A percentile compares a stretch with the other conserved stretches of the same genome.
Evolutionary conservation across 2,888 invertebrate genomes (phyloP).

Genomic region (Lypha dubia): DNA sequence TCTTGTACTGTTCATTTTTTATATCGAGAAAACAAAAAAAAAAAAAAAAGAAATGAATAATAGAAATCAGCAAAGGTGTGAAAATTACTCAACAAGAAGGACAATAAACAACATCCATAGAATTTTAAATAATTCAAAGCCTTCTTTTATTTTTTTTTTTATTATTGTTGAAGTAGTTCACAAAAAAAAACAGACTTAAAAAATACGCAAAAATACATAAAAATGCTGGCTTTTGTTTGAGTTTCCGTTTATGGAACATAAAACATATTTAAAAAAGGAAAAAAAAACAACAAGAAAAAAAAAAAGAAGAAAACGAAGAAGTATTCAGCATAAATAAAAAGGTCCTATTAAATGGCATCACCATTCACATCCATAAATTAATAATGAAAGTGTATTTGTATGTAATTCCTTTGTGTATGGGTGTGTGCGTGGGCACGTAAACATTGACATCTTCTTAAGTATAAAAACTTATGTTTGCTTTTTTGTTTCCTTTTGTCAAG

Average conservation of each 20-base stretch:
- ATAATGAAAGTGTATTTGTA: slow-evolving; percentile 15
- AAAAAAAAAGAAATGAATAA: slow-evolving; percentile 2
- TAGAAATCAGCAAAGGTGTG: slow-evolving; percentile 66
- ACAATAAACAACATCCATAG: slow-evolving; percentile 43
- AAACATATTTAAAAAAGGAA: slow-evolving; percentile 38
- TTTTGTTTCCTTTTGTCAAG: slow-evolving; percentile 36
- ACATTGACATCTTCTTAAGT: slow-evolving; percentile 62
- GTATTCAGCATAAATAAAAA: slow-evolving; percentile 41
- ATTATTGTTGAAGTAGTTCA: slow-evolving; percentile 41
- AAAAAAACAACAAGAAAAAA: too few species aligned
- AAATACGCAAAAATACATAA: slow-evolving; percentile 40
- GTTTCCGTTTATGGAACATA: slow-evolving; percentile 65
- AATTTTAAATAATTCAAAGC: slow-evolving; percentile 49
- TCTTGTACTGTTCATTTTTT: slow-evolving; percentile 7
- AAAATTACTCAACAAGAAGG: slow-evolving; percentile 65
- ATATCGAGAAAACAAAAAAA: not conserved
- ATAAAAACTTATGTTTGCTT: slow-evolving; percentile 9
- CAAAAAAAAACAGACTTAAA: slow-evolving; percentile 25
- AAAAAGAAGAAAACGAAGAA: too few species aligned
- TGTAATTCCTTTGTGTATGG: too few species aligned
- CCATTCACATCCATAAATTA: too few species aligned
- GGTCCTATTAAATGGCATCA: slow-evolving; percentile 43
- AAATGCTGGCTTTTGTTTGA: slow-evolving; percentile 69
- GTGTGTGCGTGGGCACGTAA: slow-evolving; percentile 37
- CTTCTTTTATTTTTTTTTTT: slow-evolving; percentile 60